phyloP scores from a whole-genome alignment of 2,113 vertebrate species.

The Corythoichthys haematopterus region DNA sequence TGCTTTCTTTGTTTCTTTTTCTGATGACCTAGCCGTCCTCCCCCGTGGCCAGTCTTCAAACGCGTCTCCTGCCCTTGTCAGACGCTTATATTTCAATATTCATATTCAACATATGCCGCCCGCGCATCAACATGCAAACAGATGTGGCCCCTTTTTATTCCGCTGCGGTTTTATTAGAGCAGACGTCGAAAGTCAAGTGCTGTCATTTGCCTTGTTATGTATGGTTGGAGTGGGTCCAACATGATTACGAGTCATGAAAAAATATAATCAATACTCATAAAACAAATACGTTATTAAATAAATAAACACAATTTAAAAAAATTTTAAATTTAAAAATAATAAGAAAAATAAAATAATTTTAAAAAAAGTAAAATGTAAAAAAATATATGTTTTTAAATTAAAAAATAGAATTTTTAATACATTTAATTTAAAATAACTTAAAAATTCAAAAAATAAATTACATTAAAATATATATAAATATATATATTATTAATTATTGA shows the following conservation, averaged over 20 bases:
- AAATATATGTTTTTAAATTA: too few species aligned
- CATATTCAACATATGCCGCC: slow-evolving; percentile 1
- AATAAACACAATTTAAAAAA: too few species aligned
- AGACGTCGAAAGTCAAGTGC: background rate
- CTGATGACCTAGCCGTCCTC: slow-evolving; percentile 1
- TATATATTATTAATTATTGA: too few species aligned
- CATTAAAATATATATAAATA: too few species aligned
- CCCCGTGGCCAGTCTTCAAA: background rate
- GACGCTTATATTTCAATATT: slow-evolving; percentile 3
- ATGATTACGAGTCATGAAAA: background rate
- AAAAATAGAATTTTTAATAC: too few species aligned
- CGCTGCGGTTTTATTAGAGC: background rate
- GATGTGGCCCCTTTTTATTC: background rate
- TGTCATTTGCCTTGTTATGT: background rate
- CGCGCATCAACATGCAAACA: background rate
- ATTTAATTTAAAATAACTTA: too few species aligned
- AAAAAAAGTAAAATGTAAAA: too few species aligned
- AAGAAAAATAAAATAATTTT: too few species aligned
- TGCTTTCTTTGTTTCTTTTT: slow-evolving; percentile 1
- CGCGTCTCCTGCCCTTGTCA: background rate
- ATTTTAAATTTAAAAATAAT: too few species aligned
- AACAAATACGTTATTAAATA: too few species aligned
- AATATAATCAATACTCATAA: too few species aligned
- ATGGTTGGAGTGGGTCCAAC: background rate
- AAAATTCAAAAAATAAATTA: too few species aligned